phyloP scores from a whole-genome alignment of 2,888 invertebrate species.

The Sphaerophoria taeniata region DNA sequence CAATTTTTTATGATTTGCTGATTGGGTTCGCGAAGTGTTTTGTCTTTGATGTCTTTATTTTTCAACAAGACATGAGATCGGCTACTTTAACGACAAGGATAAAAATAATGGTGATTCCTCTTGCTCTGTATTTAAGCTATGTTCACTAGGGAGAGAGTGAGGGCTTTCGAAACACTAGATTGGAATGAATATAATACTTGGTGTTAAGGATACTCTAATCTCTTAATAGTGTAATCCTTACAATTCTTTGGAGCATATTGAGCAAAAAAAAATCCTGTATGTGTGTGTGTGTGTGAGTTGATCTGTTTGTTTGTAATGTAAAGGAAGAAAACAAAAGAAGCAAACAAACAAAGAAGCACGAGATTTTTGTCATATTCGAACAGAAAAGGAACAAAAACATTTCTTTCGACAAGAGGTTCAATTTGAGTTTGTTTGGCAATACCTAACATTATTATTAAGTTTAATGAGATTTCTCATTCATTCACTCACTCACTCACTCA shows the following conservation, averaged over 20 bases:
- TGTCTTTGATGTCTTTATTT: slow-evolving; percentile 1
- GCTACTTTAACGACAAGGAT: neutral
- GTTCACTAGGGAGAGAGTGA: too few relatives aligned
- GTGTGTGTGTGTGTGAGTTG: neutral
- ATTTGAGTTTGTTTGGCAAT: slow-evolving; percentile 25
- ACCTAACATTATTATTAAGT: too few relatives aligned
- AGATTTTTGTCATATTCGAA: slow-evolving; percentile 8
- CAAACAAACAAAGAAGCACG: neutral
- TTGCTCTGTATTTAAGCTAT: too few relatives aligned
- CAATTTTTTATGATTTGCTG: slow-evolving; percentile 28
- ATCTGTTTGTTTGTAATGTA: neutral
- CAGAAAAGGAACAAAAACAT: neutral
- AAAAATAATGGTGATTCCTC: slow-evolving; percentile 1
- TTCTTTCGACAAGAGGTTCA: slow-evolving; percentile 18
- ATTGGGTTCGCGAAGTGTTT: slow-evolving; percentile 43
- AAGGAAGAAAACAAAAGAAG: neutral
- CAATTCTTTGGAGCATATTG: too few relatives aligned
- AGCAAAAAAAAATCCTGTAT: too few relatives aligned
- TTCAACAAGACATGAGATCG: slow-evolving; percentile 1
- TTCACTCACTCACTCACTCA: neutral
- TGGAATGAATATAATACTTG: too few relatives aligned
- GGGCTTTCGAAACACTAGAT: too few relatives aligned
- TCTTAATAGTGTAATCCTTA: too few relatives aligned
- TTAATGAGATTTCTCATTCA: slow-evolving; percentile 14
- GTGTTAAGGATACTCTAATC: too few relatives aligned